Evolutionary conservation across 2,888 invertebrate species (phyloP).

Genomic region (Orthonychiurus folsomi): DNA sequence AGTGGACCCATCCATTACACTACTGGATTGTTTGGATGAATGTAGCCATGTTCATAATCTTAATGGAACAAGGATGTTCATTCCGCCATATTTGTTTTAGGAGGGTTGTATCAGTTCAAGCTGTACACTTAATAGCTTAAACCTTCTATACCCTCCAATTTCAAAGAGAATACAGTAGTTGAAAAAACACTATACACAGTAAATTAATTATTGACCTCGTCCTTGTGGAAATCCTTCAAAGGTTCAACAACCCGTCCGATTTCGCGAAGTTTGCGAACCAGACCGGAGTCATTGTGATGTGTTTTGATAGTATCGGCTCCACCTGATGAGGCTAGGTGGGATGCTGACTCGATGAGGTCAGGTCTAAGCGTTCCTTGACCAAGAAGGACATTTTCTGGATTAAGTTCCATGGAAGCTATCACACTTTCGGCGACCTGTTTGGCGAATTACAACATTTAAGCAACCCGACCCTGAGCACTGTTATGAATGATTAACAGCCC

Average conservation of each 20-base stretch:
- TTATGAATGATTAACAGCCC: no score
- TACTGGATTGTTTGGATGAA: conserved; percentile 10
- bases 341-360: conserved; percentile 96
- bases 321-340: conserved; percentile 58
- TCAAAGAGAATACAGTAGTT: no score
- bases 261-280: conserved; percentile 66
- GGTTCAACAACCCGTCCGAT: conserved; percentile 90
- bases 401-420: conserved; percentile 74
- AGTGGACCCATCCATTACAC: not conserved
- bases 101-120: conserved; percentile 37
- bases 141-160: conserved; percentile 34
- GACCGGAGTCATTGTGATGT: conserved; percentile 97
- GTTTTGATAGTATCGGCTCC: conserved; percentile 97
- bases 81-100: conserved; percentile 25
- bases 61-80: conserved; percentile 29
- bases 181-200: no score
- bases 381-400: conserved; percentile 82
- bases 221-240: conserved; percentile 97
- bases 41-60: conserved; percentile 31
- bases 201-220: conserved; percentile 81
- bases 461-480: not conserved
- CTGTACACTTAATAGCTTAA: conserved; percentile 16
- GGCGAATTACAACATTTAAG: no score
- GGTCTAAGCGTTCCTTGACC: conserved; percentile 95
- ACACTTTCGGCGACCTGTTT: conserved; percentile 80